Evolutionary conservation across 2,113 vertebrate species (phyloP).

Genomic region (Microcebus griseorufus): DNA sequence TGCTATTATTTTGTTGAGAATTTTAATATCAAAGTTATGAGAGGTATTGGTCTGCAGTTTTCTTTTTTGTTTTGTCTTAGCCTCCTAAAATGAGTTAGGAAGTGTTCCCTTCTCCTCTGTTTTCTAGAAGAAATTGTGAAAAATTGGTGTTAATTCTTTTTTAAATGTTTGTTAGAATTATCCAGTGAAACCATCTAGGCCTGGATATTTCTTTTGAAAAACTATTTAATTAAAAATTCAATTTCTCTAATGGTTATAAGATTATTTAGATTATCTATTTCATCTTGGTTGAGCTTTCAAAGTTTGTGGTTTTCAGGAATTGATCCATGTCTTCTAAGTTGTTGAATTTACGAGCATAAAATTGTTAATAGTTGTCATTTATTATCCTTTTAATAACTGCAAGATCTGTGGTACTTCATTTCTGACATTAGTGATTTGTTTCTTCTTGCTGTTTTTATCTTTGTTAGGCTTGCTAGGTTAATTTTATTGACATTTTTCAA

Average conservation of each 20-base stretch:
- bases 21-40: background rate
- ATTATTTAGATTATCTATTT: constrained; percentile 4
- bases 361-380: background rate
- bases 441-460: background rate
- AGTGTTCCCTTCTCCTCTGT: background rate
- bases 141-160: background rate
- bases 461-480: background rate
- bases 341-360: constrained; percentile 32
- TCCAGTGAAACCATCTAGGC: background rate
- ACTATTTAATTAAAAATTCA: constrained; percentile 17
- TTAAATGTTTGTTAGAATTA: background rate
- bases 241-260: background rate
- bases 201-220: background rate
- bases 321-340: constrained; percentile 21
- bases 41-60: background rate
- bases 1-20: background rate
- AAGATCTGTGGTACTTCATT: background rate
- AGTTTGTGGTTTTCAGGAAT: constrained; percentile 21
- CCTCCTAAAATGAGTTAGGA: background rate
- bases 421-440: background rate
- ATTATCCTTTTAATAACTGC: background rate
- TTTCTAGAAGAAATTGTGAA: background rate
- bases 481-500: background rate
- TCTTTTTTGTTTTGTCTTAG: background rate
- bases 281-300: constrained; percentile 10